Base-by-base conservation (phyloP, 2,888 invertebrate genomes). In the Cactoblastis cactorum region DNA sequence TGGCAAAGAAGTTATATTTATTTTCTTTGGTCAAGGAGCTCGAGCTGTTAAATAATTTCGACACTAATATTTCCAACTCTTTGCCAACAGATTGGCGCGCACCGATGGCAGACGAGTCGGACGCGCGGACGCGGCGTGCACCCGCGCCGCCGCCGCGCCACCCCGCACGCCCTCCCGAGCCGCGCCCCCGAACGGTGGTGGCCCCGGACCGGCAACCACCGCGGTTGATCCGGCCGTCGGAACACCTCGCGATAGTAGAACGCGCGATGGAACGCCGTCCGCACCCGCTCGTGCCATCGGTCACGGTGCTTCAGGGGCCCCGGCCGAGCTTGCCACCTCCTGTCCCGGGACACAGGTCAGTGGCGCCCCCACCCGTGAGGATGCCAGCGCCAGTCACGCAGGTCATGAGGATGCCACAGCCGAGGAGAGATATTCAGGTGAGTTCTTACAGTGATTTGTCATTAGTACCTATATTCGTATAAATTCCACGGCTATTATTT, bases 51-150 rank as follows among this genome's bases (percentile, higher is more conserved):
- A n/a, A n/a, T n/a, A n/a, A n/a, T n/a, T 22, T 22, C 3, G 22
- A 4, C 3, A 22, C 6, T 33, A n/a, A 35, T 14, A 1, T 35
- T n/a, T 33, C 45, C 19, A 8, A n/a, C 14, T 43, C 4, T 18
- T 78, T 73, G 61, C 67, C 62, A 32, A 54, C 77, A 88, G 88
- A 88, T 87, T 88, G 88, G 88, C 88, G 88, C 80, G 85, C 87
- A 68, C 88, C 88, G 69, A 88, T 88, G 88, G 73, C 80, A 53
- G 88, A 88, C 69, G 88, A 87, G 67, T 65, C 83, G 75, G 87
- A 87, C 76, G 82, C 78, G 76, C 80, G 77, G 65, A 77, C 71
- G 58, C 73, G 84, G 65, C 84, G 87, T 61, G 77, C 77, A 63
- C 78, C 81, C 56, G 80, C 83, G 65, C 84, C 83, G 61, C 82